Evolutionary conservation across 2,797 vertebrate genomes (phyloP).

Genomic region (Pitangus sulphuratus): DNA sequence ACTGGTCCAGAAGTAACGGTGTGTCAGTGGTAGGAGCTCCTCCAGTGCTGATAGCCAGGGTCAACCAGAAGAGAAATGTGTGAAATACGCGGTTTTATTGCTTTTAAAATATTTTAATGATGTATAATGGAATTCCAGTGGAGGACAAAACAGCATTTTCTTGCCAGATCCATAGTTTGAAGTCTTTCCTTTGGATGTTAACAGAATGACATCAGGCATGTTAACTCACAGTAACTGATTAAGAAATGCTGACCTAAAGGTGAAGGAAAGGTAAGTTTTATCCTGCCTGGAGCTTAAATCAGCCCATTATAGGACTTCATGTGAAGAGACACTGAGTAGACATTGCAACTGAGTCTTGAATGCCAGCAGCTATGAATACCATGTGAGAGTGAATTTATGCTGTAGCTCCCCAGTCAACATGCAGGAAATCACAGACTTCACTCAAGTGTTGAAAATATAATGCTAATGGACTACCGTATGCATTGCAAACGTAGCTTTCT

Average conservation of each 20-base stretch:
- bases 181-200: not conserved
- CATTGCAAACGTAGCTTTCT: constrained; percentile 29
- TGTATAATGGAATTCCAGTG: not conserved
- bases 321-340: not conserved
- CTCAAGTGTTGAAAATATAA: constrained; percentile 40
- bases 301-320: not conserved
- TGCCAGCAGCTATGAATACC: constrained; percentile 36
- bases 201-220: not conserved
- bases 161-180: not conserved
- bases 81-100: not conserved
- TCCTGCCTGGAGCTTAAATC: not conserved
- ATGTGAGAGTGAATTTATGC: constrained; percentile 29
- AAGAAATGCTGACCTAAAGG: constrained; percentile 15
- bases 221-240: not conserved
- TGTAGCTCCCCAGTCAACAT: constrained; percentile 18
- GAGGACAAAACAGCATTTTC: not conserved
- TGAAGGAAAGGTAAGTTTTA: not conserved
- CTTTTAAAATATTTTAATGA: not conserved
- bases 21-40: not conserved
- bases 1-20: not conserved
- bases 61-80: not conserved
- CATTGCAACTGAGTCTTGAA: not conserved
- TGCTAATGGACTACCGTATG: constrained; percentile 60
- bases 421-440: constrained; percentile 45
- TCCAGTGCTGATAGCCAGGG: not conserved